Percentiles rank a stretch among this genome's conserved stretches.
These are phyloP conservation scores for Hemibagrus wyckioides DNA, from an alignment of 2,113 vertebrate genomes.

Conservation along the genomic window DNA sequence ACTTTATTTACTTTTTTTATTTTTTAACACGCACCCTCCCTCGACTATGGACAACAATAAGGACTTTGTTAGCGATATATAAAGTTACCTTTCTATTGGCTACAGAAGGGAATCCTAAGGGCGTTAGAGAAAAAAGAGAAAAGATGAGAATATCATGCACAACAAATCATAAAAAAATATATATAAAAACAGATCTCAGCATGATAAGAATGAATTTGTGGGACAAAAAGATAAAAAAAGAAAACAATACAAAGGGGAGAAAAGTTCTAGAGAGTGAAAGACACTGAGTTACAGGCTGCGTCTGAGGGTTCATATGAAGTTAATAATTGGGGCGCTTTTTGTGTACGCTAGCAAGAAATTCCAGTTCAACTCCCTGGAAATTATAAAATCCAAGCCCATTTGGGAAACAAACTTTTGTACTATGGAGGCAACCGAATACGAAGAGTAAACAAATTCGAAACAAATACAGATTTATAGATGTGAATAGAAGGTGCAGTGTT, in stretches of 20 bases:
- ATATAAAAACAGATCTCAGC: not conserved
- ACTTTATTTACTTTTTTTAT: not conserved
- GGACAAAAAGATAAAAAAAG: not conserved
- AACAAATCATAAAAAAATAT: not conserved
- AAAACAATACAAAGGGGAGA: not conserved
- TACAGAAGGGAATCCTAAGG: not conserved
- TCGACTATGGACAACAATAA: not conserved
- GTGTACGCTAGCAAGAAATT: not conserved
- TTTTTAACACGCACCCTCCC: not conserved
- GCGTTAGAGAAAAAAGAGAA: not conserved
- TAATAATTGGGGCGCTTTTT: not conserved
- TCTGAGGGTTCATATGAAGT: not conserved
- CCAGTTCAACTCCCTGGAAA: not conserved
- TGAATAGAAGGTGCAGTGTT: not conserved
- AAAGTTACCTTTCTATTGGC: not conserved
- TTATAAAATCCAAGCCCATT: not conserved
- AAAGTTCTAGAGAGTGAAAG: not conserved
- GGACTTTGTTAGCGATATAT: not conserved
- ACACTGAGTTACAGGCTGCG: not conserved
- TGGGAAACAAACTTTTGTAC: not conserved
- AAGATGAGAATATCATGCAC: not conserved
- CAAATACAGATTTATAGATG: not conserved
- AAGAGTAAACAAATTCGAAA: not conserved
- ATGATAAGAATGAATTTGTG: not conserved
- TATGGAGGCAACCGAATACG: not conserved